Evolutionary conservation across 2,888 invertebrate species (phyloP), one percentile per base, ranked within the genome.

Genomic region (Spisula subtruncata): DNA sequence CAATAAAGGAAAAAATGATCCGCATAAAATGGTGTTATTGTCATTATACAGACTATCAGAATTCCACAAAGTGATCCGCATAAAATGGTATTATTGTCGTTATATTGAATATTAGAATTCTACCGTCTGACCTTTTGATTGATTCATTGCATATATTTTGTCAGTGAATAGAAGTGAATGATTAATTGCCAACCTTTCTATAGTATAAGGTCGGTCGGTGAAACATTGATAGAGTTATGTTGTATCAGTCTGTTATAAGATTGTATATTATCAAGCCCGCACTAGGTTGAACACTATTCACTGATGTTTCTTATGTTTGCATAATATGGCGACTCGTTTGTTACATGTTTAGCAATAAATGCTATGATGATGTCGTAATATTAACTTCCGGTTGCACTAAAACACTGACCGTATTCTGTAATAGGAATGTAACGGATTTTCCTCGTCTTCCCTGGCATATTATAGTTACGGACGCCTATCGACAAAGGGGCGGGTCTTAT

Each of bases 61-160:
- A 71, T 71, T 14, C 71, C 71, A 71, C 88, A 85, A 88, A 85
- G 46, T 85, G 81, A 88, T 85, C 81, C 88, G 81, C 81, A 88
- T 88, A 85, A 85, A 88, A 85, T 84, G 88, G 85, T 54, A 51
- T 85, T 51, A 88, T 88, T 85, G 80, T 48, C 81, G 51, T 5
- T 16, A 81, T 71, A 85, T 88, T 88, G 85, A 85, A 88, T 81
- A 88, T 54, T 81, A 60, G n/a, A 60, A 80, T 25, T 90, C 80
- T 85, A 88, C 90, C 60, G 90, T 90, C 83, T 90, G 90, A 85
- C 90, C 90, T 35, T 60, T 80, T 85, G 85, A 90, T 90, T 85
- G 90, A 90, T 90, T 90, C 82, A 90, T 85, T 79, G 80, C 82
- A 41, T 83, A 29, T 18, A 56, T 79, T 85, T 85, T 80, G 85